Evolutionary conservation across 2,113 vertebrate species (phyloP).

Genomic region (Acanthochromis polyacanthus): DNA sequence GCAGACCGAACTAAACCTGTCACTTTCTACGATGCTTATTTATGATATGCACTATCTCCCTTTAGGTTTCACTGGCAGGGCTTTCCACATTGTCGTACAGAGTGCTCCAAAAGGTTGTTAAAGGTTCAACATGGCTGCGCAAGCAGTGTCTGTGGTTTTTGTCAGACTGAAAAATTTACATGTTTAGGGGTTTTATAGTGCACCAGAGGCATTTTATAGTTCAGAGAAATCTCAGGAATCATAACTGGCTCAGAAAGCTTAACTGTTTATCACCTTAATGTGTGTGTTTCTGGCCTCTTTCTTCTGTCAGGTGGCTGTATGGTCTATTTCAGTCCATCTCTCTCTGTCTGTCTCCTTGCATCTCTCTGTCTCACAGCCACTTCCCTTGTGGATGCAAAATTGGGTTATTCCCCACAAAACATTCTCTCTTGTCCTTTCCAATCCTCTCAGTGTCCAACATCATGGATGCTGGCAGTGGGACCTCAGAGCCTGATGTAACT

Average conservation of each 20-base stretch:
- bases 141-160: conserved; percentile 44
- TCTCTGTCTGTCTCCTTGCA: not conserved
- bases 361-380: not conserved
- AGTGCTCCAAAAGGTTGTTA: conserved; percentile 53
- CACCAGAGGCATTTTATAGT: conserved; percentile 30
- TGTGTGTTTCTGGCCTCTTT: conserved; percentile 34
- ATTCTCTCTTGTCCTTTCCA: conserved; percentile 41
- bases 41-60: conserved; percentile 62
- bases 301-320: not conserved
- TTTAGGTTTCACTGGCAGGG: conserved; percentile 53
- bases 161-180: conserved; percentile 26
- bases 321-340: not conserved
- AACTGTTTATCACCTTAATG: conserved; percentile 25
- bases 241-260: conserved; percentile 20
- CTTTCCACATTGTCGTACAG: conserved; percentile 34
- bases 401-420: conserved; percentile 36
- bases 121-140: conserved; percentile 63
- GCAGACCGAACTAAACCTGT: conserved; percentile 62
- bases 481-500: conserved; percentile 74
- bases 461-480: conserved; percentile 60
- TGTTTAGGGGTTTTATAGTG: conserved; percentile 17
- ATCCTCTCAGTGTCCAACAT: conserved; percentile 63
- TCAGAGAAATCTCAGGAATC: conserved; percentile 38
- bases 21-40: conserved; percentile 75
- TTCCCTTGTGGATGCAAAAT: conserved; percentile 26